Conservation (phyloP, 2,113 vertebrate species). For the Grammomys surdaster region DNA sequence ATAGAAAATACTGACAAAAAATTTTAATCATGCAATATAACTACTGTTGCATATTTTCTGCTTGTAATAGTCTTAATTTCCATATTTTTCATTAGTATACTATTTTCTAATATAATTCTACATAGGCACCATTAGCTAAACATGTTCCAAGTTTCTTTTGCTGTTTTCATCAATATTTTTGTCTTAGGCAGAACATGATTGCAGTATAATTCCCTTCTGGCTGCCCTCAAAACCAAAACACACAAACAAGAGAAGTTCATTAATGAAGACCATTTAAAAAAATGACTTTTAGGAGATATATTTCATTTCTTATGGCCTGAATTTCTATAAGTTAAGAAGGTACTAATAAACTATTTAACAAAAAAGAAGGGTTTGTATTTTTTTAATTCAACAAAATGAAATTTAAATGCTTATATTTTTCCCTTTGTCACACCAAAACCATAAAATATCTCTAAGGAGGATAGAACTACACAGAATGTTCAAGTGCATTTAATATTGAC, state of each 20-base stretch:
- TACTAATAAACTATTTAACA: not conserved
- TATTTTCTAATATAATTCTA: slow-evolving; percentile 42
- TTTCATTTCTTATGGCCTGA: slow-evolving; percentile 22
- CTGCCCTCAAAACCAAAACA: not conserved
- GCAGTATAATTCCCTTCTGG: not conserved
- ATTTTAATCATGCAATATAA: not conserved
- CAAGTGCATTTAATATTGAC: slow-evolving; percentile 5
- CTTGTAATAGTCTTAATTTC: slow-evolving; percentile 29
- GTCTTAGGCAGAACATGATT: slow-evolving; percentile 4
- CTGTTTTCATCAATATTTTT: not conserved
- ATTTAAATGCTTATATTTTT: not conserved
- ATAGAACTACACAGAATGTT: not conserved
- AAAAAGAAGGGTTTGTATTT: not conserved
- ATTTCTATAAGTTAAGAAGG: not conserved
- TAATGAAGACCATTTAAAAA: slow-evolving; percentile 23
- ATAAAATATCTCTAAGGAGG: not conserved
- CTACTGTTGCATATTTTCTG: not conserved
- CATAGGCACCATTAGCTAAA: not conserved
- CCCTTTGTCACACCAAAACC: not conserved
- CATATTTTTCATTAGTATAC: not conserved
- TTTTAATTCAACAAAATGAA: not conserved
- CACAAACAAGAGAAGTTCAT: not conserved
- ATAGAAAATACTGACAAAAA: not conserved
- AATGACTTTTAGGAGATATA: slow-evolving; percentile 13
- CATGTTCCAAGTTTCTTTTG: not conserved